phyloP scores from a whole-genome alignment of 2,113 vertebrate species.

The Columba livia region DNA sequence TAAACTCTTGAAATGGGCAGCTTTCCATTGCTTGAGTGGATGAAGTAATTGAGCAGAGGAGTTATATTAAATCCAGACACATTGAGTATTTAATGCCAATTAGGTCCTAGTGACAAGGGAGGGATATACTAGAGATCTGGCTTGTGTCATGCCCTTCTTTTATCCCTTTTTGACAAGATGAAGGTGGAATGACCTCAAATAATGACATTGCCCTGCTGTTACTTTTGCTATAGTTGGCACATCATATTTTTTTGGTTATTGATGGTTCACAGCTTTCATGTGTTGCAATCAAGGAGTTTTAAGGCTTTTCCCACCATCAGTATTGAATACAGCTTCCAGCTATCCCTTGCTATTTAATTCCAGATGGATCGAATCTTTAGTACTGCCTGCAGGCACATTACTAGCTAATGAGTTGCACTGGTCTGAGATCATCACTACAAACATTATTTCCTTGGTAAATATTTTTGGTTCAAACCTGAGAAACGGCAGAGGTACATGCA shows the following conservation, averaged over 20 bases:
- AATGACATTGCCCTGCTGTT: conserved; percentile 49
- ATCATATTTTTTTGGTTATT: conserved; percentile 64
- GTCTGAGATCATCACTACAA: conserved; percentile 58
- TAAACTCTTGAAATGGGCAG: conserved; percentile 23
- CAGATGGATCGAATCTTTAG: conserved; percentile 65
- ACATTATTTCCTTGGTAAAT: conserved; percentile 60
- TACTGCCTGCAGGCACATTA: conserved; percentile 62
- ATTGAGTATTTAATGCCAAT: conserved; percentile 59
- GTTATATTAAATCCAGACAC: conserved; percentile 58
- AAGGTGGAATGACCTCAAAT: conserved; percentile 61
- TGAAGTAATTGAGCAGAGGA: conserved; percentile 39
- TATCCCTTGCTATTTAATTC: conserved; percentile 64
- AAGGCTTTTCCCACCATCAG: conserved; percentile 63
- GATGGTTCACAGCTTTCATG: conserved; percentile 68
- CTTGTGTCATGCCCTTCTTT: conserved; percentile 48
- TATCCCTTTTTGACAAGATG: conserved; percentile 44
- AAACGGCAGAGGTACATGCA: conserved; percentile 36
- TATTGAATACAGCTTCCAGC: conserved; percentile 64
- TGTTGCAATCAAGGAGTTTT: conserved; percentile 67
- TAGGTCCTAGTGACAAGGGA: conserved; percentile 59
- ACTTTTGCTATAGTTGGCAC: conserved; percentile 58
- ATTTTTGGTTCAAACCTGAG: conserved; percentile 50
- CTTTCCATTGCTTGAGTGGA: conserved; percentile 28
- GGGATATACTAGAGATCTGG: conserved; percentile 42
- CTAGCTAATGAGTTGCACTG: conserved; percentile 63